phyloP scores from a whole-genome alignment of 2,797 vertebrate species.

The Eurystomus glaucurus region DNA sequence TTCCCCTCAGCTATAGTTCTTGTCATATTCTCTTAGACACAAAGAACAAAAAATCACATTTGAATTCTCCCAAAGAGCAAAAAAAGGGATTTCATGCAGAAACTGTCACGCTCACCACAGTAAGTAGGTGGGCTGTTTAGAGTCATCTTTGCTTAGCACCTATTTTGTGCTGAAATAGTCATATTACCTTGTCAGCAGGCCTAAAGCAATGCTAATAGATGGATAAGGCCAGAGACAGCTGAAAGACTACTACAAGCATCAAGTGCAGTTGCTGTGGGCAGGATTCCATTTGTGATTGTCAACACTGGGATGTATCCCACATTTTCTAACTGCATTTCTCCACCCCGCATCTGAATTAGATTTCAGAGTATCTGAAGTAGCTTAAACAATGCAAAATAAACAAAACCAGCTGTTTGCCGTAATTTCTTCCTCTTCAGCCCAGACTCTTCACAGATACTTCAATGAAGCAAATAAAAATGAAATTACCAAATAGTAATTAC shows the following conservation, averaged over 20 bases:
- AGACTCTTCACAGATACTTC: background rate
- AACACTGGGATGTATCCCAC: background rate
- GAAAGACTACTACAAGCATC: constrained; percentile 19
- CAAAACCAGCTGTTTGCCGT: constrained; percentile 22
- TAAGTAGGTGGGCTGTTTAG: constrained; percentile 4
- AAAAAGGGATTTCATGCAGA: constrained; percentile 54
- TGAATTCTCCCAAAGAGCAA: constrained; percentile 55
- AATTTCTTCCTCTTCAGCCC: constrained; percentile 18
- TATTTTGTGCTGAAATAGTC: constrained; percentile 49
- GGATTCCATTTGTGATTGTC: constrained; percentile 56
- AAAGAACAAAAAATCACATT: constrained; percentile 53
- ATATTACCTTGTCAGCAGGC: constrained; percentile 60
- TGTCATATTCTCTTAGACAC: constrained; percentile 56
- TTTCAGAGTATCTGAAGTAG: constrained; percentile 52
- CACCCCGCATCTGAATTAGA: constrained; percentile 51
- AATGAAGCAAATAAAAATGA: background rate
- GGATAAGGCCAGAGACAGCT: constrained; percentile 36
- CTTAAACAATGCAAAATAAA: constrained; percentile 51
- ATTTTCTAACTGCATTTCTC: constrained; percentile 9
- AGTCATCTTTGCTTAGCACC: constrained; percentile 63
- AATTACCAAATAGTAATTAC: background rate
- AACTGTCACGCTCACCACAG: constrained; percentile 15
- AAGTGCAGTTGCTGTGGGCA: constrained; percentile 44
- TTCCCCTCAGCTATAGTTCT: constrained; percentile 68
- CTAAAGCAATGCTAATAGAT: constrained; percentile 44